These are phyloP conservation scores for Epirrita christyi DNA, from an alignment of 2,888 invertebrate species.

Conservation along the genomic window DNA sequence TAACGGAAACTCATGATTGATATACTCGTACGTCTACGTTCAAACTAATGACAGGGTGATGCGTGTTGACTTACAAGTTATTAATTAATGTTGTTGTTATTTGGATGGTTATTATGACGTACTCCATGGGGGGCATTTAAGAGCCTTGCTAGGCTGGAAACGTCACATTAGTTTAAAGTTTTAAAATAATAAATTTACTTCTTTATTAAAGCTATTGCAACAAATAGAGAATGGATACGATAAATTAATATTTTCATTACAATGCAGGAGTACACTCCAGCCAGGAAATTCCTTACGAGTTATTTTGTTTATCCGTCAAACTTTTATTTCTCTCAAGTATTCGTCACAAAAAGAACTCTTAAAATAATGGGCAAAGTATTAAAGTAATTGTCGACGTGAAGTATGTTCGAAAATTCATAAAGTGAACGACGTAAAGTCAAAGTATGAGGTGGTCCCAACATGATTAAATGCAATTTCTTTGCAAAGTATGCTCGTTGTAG, in stretches of 20 bases:
- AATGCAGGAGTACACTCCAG: conserved; percentile 29
- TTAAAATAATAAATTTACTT: background rate
- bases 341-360: conserved; percentile 60
- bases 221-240: too few relatives aligned
- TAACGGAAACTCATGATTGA: conserved; percentile 81
- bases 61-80: conserved; percentile 82
- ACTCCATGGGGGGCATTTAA: background rate
- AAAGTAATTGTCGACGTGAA: conserved; percentile 78
- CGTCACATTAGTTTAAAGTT: conserved; percentile 6
- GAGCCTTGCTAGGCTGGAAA: background rate
- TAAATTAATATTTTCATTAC: too few relatives aligned
- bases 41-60: conserved; percentile 81
- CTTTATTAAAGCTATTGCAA: background rate
- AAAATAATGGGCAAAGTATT: conserved; percentile 65
- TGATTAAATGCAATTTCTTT: conserved; percentile 82
- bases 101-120: conserved; percentile 35
- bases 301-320: conserved; percentile 39
- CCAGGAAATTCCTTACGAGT: conserved; percentile 40
- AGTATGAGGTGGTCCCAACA: conserved; percentile 73
- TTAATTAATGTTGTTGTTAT: conserved; percentile 82
- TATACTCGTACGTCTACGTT: conserved; percentile 76
- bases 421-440: conserved; percentile 66
- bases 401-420: conserved; percentile 71
- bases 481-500: conserved; percentile 72
- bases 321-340: conserved; percentile 67